Evolutionary conservation across 2,113 vertebrate species (phyloP).

Genomic region (Clarias batrachus): DNA sequence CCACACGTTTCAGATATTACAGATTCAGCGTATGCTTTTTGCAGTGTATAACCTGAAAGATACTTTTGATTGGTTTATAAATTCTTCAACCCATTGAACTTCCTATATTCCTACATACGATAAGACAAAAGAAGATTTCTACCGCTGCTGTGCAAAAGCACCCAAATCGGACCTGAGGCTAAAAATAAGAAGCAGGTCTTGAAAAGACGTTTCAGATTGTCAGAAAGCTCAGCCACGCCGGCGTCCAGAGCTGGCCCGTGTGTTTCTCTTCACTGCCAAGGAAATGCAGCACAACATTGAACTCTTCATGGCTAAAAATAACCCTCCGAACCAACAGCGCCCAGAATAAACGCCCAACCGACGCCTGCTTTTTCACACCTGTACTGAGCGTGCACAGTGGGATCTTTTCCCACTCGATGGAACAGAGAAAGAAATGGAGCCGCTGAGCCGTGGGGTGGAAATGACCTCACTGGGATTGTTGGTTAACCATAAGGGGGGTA

Average conservation of each 20-base stretch:
- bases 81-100: background rate
- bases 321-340: constrained; percentile 54
- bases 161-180: constrained; percentile 23
- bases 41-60: background rate
- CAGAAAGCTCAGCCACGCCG: constrained; percentile 28
- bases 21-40: background rate
- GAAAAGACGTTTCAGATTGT: constrained; percentile 41
- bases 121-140: background rate
- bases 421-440: constrained; percentile 38
- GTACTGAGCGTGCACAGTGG: constrained; percentile 15
- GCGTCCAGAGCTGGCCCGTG: constrained; percentile 39
- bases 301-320: constrained; percentile 74
- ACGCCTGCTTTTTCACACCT: constrained; percentile 51
- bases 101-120: too few species aligned
- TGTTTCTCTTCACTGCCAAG: constrained; percentile 43
- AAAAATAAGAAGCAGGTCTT: constrained; percentile 47
- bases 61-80: background rate
- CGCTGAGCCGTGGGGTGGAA: constrained; percentile 57
- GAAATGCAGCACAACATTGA: constrained; percentile 59
- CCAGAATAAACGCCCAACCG: constrained; percentile 66
- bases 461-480: constrained; percentile 61
- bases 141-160: background rate
- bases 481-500: constrained; percentile 51
- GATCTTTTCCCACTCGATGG: constrained; percentile 29
- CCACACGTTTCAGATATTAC: too few species aligned